Percentiles rank a stretch among this genome's conserved stretches.
phyloP scores from a whole-genome alignment of 2,888 invertebrate genomes.

The Serrognathus titanus region DNA sequence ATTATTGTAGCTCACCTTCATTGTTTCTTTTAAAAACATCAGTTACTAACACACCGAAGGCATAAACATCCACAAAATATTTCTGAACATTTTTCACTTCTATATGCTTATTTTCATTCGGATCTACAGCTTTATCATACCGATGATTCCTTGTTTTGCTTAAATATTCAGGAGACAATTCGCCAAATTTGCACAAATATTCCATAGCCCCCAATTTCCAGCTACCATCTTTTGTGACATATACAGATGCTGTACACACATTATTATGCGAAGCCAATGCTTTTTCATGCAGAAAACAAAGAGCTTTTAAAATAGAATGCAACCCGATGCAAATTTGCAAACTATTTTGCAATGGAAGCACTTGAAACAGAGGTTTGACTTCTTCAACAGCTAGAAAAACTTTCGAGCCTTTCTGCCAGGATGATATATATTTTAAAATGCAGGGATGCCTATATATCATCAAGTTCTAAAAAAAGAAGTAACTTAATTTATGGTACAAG shows the following conservation, averaged over 20 bases:
- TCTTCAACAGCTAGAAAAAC: conserved; percentile 79
- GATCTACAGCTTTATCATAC: conserved; percentile 69
- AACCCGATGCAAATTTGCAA: conserved; percentile 83
- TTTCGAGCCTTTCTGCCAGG: conserved; percentile 74
- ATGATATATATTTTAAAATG: conserved; percentile 77
- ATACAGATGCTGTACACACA: conserved; percentile 73
- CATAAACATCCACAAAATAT: conserved; percentile 70
- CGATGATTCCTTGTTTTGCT: conserved; percentile 63
- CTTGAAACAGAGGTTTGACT: conserved; percentile 70
- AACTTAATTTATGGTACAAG: conserved; percentile 2
- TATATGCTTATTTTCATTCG: conserved; percentile 59
- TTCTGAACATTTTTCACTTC: conserved; percentile 46
- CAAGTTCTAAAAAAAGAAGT: conserved; percentile 63
- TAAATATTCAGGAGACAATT: conserved; percentile 63
- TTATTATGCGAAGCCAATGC: conserved; percentile 80
- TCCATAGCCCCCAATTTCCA: conserved; percentile 89
- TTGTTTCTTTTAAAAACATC: conserved; percentile 51
- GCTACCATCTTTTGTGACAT: conserved; percentile 76
- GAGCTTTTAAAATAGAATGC: conserved; percentile 73
- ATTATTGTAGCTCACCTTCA: conserved; percentile 45
- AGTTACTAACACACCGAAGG: conserved; percentile 71
- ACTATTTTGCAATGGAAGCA: conserved; percentile 63
- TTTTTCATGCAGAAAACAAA: conserved; percentile 82
- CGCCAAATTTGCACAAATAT: conserved; percentile 67
- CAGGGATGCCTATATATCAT: conserved; percentile 84